These are phyloP conservation scores for Cheirogaleus major DNA, from an alignment of 2,797 vertebrate species.

Conservation along the genomic window DNA sequence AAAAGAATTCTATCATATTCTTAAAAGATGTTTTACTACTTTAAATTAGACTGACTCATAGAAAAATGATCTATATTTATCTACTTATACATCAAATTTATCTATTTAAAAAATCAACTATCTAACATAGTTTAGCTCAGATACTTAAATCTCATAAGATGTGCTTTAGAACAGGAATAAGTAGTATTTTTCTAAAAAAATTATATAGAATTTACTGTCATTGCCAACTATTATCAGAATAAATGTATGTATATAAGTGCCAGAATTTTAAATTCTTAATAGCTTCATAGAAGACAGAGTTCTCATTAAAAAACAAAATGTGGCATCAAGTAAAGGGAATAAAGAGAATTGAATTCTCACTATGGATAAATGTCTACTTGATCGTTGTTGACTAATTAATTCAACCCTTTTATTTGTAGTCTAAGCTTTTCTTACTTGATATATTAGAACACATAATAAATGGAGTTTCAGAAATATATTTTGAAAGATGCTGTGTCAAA, in stretches of 20 bases:
- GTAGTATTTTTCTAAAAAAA: not conserved
- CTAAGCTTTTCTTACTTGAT: constrained; percentile 33
- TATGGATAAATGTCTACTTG: constrained; percentile 65
- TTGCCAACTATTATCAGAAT: constrained; percentile 33
- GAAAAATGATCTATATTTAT: not conserved
- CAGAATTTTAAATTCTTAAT: constrained; percentile 41
- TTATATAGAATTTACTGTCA: not conserved
- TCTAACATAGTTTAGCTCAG: not conserved
- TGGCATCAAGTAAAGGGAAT: constrained; percentile 31
- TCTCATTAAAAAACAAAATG: constrained; percentile 24
- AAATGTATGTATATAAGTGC: not conserved
- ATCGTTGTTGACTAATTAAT: constrained; percentile 73
- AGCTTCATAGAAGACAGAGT: constrained; percentile 4
- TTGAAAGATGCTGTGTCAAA: constrained; percentile 40
- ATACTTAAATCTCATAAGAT: not conserved
- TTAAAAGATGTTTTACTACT: not conserved
- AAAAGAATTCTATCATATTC: not conserved
- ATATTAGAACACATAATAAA: constrained; percentile 22
- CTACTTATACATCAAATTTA: not conserved
- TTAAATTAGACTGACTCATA: not conserved
- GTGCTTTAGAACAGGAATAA: not conserved
- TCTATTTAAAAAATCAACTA: constrained; percentile 9
- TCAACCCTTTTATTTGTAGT: constrained; percentile 63
- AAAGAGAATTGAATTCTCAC: constrained; percentile 31
- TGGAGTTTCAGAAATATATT: not conserved